Conservation (phyloP, 2,797 vertebrate genomes). For the Masticophis lateralis region DNA sequence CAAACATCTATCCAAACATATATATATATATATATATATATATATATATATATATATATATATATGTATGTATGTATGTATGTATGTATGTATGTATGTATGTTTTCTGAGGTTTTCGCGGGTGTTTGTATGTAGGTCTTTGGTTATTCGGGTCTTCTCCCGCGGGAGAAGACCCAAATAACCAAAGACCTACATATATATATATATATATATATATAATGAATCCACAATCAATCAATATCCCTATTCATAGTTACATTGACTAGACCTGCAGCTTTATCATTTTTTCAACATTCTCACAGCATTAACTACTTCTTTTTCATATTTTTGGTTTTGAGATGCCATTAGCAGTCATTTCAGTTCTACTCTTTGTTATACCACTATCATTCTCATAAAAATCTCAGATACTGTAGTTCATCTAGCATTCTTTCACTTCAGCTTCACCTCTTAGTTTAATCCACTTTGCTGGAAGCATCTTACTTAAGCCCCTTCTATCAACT, state of each 20-base stretch:
- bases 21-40: no score
- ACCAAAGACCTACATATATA: no score
- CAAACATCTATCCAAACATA: neutral
- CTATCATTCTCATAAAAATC: neutral
- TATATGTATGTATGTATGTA: no score
- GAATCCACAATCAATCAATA: neutral
- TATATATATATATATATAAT: neutral
- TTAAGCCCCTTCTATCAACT: neutral
- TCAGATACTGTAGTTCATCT: neutral
- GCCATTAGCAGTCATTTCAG: no score
- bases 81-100: no score
- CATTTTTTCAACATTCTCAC: neutral
- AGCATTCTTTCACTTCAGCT: neutral
- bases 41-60: no score
- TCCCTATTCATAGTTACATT: neutral
- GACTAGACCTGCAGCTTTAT: neutral
- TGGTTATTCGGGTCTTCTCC: no score
- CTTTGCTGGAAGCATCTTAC: neutral
- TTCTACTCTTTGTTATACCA: no score
- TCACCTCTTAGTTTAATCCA: neutral
- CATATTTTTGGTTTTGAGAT: no score
- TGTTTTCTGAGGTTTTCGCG: no score
- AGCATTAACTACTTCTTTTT: neutral
- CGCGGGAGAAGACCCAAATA: no score
- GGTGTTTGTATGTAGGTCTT: no score